These are phyloP conservation scores for Cyprinodon brontotheroides DNA, from an alignment of 2,113 vertebrate species.

Conservation along the genomic window DNA sequence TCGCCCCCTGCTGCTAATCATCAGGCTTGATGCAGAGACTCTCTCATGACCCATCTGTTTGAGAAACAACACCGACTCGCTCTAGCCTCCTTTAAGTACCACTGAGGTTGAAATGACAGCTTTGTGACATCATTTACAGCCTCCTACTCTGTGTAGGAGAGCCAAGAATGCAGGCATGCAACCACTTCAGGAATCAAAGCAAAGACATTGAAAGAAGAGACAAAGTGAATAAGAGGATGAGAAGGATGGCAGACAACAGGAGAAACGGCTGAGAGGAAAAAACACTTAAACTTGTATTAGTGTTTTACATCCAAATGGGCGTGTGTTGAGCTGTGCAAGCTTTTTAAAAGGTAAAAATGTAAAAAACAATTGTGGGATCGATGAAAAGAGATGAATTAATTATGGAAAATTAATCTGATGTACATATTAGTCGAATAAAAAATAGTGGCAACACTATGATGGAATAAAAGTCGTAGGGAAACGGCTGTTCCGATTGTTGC, in stretches of 20 bases:
- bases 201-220: background rate
- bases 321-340: no score
- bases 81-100: conserved; percentile 7
- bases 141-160: conserved; percentile 20
- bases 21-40: conserved; percentile 2
- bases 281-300: background rate
- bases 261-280: background rate
- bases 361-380: no score
- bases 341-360: background rate
- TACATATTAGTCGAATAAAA: no score
- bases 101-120: conserved; percentile 22
- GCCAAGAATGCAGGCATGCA: conserved; percentile 8
- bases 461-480: no score
- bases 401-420: no score
- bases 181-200: conserved; percentile 1
- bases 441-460: no score
- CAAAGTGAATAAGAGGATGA: conserved; percentile 7
- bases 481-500: no score
- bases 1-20: conserved; percentile 60
- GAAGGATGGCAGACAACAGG: background rate
- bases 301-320: no score
- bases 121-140: background rate
- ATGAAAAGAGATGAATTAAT: no score
- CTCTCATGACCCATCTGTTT: conserved; percentile 16
- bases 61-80: background rate